Conservation (phyloP, 2,888 invertebrate species). For the Chrysolina haemoptera region DNA sequence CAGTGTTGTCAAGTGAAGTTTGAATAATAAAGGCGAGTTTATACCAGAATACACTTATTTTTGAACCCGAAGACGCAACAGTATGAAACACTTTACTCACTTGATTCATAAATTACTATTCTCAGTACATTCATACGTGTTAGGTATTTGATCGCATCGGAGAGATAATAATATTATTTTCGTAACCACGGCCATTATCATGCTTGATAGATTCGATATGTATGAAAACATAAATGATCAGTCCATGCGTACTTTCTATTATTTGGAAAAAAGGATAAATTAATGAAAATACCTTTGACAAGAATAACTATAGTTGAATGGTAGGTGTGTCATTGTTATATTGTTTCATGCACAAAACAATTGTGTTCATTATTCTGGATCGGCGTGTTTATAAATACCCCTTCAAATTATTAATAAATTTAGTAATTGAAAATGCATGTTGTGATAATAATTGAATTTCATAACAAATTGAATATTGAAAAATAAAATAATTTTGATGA, state of each 20-base stretch:
- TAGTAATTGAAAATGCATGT: background rate
- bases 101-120: too few relatives aligned
- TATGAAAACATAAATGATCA: background rate
- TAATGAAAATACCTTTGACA: background rate
- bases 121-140: too few relatives aligned
- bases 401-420: background rate
- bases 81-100: too few relatives aligned
- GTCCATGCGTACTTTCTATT: background rate
- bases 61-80: too few relatives aligned
- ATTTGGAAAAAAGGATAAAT: background rate
- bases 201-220: background rate
- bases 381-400: background rate
- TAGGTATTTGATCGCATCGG: too few relatives aligned
- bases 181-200: too few relatives aligned
- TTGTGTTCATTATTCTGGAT: background rate
- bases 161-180: too few relatives aligned
- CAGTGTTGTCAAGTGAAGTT: too few relatives aligned
- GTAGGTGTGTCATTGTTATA: background rate
- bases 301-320: background rate
- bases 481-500: background rate
- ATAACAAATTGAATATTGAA: background rate
- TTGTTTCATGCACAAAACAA: background rate
- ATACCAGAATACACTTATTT: too few relatives aligned
- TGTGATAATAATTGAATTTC: background rate
- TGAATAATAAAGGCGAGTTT: too few relatives aligned